phyloP scores from a whole-genome alignment of 2,888 invertebrate species.

The Eupsilia transversa region DNA sequence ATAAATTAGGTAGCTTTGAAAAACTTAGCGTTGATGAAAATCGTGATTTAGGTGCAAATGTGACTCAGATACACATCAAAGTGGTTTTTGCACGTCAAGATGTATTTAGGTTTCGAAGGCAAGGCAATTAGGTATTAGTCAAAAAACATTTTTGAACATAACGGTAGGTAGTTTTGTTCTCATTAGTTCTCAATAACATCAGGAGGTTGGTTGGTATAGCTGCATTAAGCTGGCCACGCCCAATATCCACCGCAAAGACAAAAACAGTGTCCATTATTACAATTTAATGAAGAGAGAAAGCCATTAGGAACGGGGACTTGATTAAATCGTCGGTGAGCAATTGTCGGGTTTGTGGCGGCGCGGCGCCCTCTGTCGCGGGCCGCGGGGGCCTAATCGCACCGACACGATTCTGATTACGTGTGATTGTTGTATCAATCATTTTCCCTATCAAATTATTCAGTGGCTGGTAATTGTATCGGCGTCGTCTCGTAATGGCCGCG shows the following conservation, averaged over 20 bases:
- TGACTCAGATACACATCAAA: slow-evolving; percentile 73
- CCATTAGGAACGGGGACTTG: slow-evolving; percentile 86
- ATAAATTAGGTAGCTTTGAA: slow-evolving; percentile 76
- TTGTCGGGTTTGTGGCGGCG: slow-evolving; percentile 76
- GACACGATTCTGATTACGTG: slow-evolving; percentile 89
- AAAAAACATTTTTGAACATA: slow-evolving; percentile 26
- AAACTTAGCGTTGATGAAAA: slow-evolving; percentile 70
- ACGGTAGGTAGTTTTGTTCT: slow-evolving; percentile 52
- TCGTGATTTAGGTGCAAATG: slow-evolving; percentile 77
- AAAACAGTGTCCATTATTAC: slow-evolving; percentile 87
- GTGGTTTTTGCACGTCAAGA: slow-evolving; percentile 61
- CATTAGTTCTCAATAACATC: slow-evolving; percentile 56
- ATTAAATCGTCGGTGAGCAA: slow-evolving; percentile 87
- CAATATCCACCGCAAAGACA: slow-evolving; percentile 77
- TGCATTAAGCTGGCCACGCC: slow-evolving; percentile 76
- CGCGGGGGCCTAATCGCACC: slow-evolving; percentile 84
- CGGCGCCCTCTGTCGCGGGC: slow-evolving; percentile 79
- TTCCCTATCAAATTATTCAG: slow-evolving; percentile 90
- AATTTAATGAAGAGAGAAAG: slow-evolving; percentile 88
- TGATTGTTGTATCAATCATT: slow-evolving; percentile 90
- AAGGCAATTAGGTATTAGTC: slow-evolving; percentile 38
- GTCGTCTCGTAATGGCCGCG: slow-evolving; percentile 82
- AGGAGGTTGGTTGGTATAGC: slow-evolving; percentile 63
- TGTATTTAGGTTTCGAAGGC: slow-evolving; percentile 52
- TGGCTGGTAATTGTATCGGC: slow-evolving; percentile 88